phyloP scores from a whole-genome alignment of 2,113 vertebrate genomes.

The Gobio gobio region DNA sequence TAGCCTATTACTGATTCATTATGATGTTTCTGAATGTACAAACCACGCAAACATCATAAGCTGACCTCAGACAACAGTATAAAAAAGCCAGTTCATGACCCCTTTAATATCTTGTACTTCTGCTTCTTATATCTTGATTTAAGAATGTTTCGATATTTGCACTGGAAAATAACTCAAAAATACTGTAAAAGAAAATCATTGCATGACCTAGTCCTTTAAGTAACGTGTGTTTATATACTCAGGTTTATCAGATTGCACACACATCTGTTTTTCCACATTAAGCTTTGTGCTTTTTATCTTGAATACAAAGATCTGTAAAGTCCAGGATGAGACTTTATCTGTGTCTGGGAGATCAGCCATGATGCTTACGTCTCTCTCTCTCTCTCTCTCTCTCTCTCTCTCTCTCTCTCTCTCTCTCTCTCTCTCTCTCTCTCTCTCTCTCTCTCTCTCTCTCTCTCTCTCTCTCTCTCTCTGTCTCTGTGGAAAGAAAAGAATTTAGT shows the following conservation, averaged over 20 bases:
- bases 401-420: background rate
- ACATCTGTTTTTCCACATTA: background rate
- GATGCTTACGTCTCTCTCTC: background rate
- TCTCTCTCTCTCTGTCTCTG: background rate
- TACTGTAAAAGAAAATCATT: no score
- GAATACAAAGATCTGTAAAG: background rate
- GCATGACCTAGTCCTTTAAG: background rate
- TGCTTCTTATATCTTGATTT: no score
- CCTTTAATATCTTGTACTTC: no score
- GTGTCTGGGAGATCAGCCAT: background rate
- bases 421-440: no score
- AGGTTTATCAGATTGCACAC: no score
- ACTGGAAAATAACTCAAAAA: no score
- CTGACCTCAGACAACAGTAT: no score
- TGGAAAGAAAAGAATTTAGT: background rate
- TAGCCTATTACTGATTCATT: no score
- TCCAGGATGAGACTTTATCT: conserved; percentile 8
- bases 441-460: background rate
- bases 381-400: background rate
- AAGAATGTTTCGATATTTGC: no score
- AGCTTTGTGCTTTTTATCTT: background rate
- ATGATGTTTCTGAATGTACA: no score
- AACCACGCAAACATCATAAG: no score
- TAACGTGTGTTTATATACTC: background rate
- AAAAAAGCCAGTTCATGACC: no score